Percentiles rank a stretch among this genome's conserved stretches.
Conservation (phyloP, 2,888 invertebrate genomes). For the Nymphalis polychloros region DNA sequence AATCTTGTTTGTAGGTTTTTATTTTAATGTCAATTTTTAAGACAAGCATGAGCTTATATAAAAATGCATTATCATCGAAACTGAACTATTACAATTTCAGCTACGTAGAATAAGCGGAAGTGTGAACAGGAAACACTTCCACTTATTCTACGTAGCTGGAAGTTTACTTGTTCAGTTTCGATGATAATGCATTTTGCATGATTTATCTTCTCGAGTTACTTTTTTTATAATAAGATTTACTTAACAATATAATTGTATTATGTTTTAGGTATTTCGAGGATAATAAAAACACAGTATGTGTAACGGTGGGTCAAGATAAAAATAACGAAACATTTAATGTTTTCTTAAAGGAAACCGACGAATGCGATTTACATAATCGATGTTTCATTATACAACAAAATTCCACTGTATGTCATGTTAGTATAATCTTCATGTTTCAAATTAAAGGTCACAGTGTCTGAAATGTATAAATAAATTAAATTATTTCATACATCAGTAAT, state of each 20-base stretch:
- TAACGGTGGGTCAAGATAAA: constrained; percentile 82
- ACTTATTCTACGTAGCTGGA: too few species aligned
- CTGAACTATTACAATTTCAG: too few species aligned
- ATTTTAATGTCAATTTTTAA: too few species aligned
- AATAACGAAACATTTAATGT: constrained; percentile 77
- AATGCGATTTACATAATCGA: constrained; percentile 77
- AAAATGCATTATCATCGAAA: too few species aligned
- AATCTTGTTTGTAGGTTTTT: too few species aligned
- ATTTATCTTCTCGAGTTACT: neutral
- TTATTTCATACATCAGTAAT: neutral
- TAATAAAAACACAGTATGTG: constrained; percentile 76
- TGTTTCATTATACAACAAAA: constrained; percentile 76
- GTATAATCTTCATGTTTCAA: constrained; percentile 29
- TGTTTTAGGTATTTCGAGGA: constrained; percentile 55
- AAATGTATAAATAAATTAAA: neutral
- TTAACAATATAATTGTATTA: neutral
- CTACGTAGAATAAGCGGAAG: too few species aligned
- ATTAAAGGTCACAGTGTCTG: neutral
- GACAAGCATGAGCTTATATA: too few species aligned
- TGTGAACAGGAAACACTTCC: too few species aligned
- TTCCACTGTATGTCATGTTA: constrained; percentile 66
- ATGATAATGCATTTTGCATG: too few species aligned
- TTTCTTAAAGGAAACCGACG: constrained; percentile 73
- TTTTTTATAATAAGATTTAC: neutral
- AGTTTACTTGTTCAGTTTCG: too few species aligned